These are phyloP conservation scores for Allygus modestus DNA, from an alignment of 2,888 invertebrate genomes.

Conservation along the genomic window DNA sequence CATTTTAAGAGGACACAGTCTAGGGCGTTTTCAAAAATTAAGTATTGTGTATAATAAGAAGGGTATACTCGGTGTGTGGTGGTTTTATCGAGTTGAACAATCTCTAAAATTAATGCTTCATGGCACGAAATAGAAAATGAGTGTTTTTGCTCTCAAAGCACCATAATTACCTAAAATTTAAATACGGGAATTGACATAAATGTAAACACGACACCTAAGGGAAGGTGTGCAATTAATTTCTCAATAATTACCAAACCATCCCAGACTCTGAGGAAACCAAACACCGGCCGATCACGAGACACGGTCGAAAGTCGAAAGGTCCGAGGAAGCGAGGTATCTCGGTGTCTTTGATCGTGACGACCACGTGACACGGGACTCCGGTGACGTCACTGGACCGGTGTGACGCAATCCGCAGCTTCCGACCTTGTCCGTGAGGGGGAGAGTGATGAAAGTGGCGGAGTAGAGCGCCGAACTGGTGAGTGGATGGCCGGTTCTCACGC, in stretches of 20 bases:
- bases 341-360: background rate
- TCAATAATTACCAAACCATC: background rate
- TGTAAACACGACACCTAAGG: background rate
- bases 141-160: too few relatives aligned
- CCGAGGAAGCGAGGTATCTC: background rate
- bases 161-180: background rate
- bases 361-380: background rate
- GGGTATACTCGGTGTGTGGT: too few relatives aligned
- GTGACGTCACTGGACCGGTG: constrained; percentile 18
- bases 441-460: constrained; percentile 56
- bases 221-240: constrained; percentile 15
- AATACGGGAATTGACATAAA: background rate
- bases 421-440: constrained; percentile 47
- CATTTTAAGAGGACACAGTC: too few relatives aligned
- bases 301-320: background rate
- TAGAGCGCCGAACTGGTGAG: constrained; percentile 7
- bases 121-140: too few relatives aligned
- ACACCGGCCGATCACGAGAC: constrained; percentile 18
- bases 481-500: constrained; percentile 39
- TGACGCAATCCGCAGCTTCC: constrained; percentile 22
- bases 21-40: too few relatives aligned
- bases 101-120: too few relatives aligned
- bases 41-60: too few relatives aligned
- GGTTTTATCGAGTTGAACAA: too few relatives aligned
- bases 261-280: background rate